Evolutionary conservation across 2,888 invertebrate species (phyloP).

Genomic region (Oscheius onirici): DNA sequence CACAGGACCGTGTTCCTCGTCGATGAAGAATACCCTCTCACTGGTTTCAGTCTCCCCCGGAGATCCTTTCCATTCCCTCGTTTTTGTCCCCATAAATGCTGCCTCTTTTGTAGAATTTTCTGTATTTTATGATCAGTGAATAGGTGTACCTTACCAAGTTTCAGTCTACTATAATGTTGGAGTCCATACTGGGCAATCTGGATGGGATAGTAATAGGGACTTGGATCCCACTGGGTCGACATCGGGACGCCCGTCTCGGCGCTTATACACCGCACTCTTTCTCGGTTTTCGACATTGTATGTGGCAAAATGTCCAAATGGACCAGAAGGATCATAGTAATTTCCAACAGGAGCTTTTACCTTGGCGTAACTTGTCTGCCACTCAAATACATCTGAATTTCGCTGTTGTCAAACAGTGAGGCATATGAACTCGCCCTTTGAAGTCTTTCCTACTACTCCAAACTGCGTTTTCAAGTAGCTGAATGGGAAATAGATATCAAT

Average conservation of each 20-base stretch:
- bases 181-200: conserved; percentile 98
- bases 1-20: conserved; percentile 39
- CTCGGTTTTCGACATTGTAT: conserved; percentile 95
- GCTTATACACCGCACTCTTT: conserved; percentile 93
- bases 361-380: conserved; percentile 64
- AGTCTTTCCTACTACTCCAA: conserved; percentile 58
- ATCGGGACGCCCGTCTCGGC: conserved; percentile 88
- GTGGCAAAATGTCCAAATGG: conserved; percentile 96
- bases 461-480: conserved; percentile 58
- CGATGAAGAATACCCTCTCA: conserved; percentile 47
- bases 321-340: conserved; percentile 84
- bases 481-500: conserved; percentile 66
- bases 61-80: conserved; percentile 52
- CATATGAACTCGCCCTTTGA: conserved; percentile 39
- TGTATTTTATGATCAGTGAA: background rate
- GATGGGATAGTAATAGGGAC: conserved; percentile 95
- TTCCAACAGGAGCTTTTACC: conserved; percentile 52
- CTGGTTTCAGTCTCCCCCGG: conserved; percentile 49
- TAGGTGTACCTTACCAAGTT: background rate
- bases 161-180: conserved; percentile 89
- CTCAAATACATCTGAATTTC: conserved; percentile 49
- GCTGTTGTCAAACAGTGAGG: too few species aligned
- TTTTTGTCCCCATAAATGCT: conserved; percentile 33
- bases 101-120: background rate
- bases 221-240: conserved; percentile 94